These are phyloP conservation scores for Girardinus metallicus DNA, from an alignment of 2,797 vertebrate genomes.

Conservation along the genomic window DNA sequence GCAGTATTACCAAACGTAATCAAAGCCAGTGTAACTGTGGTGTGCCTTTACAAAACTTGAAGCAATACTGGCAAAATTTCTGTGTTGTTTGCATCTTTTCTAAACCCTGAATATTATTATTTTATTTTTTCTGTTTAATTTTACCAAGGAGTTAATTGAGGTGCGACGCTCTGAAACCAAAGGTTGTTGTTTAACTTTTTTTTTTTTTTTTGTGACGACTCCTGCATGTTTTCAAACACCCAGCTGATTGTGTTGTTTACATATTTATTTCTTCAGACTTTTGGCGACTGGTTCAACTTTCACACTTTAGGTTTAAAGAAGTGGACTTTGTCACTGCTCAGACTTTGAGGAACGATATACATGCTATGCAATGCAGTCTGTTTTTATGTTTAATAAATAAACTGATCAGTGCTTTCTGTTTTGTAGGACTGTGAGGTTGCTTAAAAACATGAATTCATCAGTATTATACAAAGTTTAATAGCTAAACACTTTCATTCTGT, in stretches of 20 bases:
- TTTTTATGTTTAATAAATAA: conserved; percentile 65
- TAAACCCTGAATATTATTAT: conserved; percentile 25
- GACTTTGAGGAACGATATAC: conserved; percentile 51
- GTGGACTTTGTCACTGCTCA: conserved; percentile 38
- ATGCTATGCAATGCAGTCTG: conserved; percentile 66
- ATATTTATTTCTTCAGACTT: conserved; percentile 55
- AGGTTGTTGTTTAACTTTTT: conserved; percentile 24
- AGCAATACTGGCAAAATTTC: conserved; percentile 39
- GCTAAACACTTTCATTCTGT: background rate
- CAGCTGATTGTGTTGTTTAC: conserved; percentile 54
- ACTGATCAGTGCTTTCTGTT: background rate
- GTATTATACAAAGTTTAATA: too few species aligned
- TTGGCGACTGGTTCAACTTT: conserved; percentile 42
- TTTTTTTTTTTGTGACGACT: conserved; percentile 35
- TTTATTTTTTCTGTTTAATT: conserved; percentile 23
- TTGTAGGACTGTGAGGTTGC: background rate
- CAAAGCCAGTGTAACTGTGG: conserved; percentile 38
- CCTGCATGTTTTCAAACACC: conserved; percentile 60
- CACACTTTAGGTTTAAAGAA: conserved; percentile 38
- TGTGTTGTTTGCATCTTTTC: conserved; percentile 40
- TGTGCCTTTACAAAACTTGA: conserved; percentile 68
- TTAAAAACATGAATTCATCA: background rate
- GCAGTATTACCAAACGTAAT: conserved; percentile 65
- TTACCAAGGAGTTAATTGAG: conserved; percentile 24
- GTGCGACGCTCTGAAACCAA: conserved; percentile 45